Evolutionary conservation across 2,888 invertebrate species (phyloP), one percentile per base, ranked within the genome.

Genomic region (Cheilosia vulpina): DNA sequence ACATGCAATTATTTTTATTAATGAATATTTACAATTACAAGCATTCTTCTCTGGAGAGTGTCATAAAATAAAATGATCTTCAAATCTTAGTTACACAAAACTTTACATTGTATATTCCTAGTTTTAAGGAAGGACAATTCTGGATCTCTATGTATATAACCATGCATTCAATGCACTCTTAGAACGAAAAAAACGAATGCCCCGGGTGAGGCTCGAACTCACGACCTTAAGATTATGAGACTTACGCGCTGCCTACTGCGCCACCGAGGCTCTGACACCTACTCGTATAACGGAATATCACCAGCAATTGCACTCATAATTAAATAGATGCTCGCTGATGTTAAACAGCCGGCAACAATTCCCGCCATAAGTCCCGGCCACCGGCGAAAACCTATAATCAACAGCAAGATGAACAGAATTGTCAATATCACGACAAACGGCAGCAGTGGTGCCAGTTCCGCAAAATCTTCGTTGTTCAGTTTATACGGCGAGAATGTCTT

Each of bases 201-300:
- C 88, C 90, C 90, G 89, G 88, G 87, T 88, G 87, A 88, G 88
- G 88, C 84, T 89, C 81, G 82, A 89, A 89, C 41, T 58, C 73
- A 63, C 85, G 87, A 87, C 81, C 85, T 87, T 85, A 85, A 81
- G 87, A 87, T 81, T 87, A 85, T 85, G 81, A 78, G 85, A 85
- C 85, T 85, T 85, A 87, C 81, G 81, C 85, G 77, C 84, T 87
- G 84, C 85, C 73, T 66, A 87, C 81, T 85, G 80, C 80, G 87
- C 84, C 80, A 87, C 84, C 85, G 87, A 85, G 81, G 81, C 75
- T 60, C 47, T 41, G 5, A 7, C n/a, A 19, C 50, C 45, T 55
- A 85, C 4, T 76, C 80, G 27, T 81, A 85, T 60, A 72, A 21
- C 0, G 85, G 85, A 15, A 85, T 72, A 65, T 80, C 81, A 1